These are phyloP conservation scores for Brevimyrus niger DNA, from an alignment of 2,113 vertebrate species.

Conservation along the genomic window DNA sequence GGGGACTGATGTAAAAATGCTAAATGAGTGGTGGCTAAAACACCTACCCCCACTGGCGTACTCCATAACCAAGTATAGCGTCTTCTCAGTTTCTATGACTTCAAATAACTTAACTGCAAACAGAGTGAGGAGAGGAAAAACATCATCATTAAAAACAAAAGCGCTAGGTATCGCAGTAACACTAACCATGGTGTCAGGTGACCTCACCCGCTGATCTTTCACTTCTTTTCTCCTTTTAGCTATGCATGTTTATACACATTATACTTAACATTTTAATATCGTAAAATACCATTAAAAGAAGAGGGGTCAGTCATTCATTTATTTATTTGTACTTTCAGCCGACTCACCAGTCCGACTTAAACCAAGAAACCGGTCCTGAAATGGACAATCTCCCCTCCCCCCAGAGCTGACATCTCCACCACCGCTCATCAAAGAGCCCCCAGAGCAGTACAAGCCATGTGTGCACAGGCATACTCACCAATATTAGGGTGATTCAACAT, in stretches of 20 bases:
- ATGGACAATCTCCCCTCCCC: background rate
- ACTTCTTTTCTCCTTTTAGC: background rate
- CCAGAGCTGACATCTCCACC: background rate
- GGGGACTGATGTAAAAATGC: background rate
- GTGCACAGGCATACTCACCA: constrained; percentile 64
- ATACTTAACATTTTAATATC: background rate
- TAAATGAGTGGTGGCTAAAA: constrained; percentile 12
- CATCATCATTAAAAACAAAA: background rate
- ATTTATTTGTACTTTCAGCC: background rate
- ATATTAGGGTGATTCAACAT: constrained; percentile 91
- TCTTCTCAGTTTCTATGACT: constrained; percentile 93
- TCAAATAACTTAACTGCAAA: constrained; percentile 86
- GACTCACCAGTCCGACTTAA: background rate
- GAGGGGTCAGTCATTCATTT: background rate
- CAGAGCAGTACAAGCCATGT: background rate
- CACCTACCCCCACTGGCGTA: constrained; percentile 84
- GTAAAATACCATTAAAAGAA: background rate
- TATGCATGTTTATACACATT: background rate
- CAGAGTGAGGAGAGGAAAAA: constrained; percentile 10
- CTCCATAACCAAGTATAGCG: constrained; percentile 89
- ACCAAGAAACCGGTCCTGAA: background rate
- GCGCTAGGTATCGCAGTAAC: background rate
- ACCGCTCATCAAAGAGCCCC: background rate
- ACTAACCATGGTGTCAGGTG: background rate
- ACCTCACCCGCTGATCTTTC: background rate